Evolutionary conservation across 1,140 invertebrate genomes (phyloP), one percentile per base, ranked within the genome.

Genomic region (Zaprionus vittiger): DNA sequence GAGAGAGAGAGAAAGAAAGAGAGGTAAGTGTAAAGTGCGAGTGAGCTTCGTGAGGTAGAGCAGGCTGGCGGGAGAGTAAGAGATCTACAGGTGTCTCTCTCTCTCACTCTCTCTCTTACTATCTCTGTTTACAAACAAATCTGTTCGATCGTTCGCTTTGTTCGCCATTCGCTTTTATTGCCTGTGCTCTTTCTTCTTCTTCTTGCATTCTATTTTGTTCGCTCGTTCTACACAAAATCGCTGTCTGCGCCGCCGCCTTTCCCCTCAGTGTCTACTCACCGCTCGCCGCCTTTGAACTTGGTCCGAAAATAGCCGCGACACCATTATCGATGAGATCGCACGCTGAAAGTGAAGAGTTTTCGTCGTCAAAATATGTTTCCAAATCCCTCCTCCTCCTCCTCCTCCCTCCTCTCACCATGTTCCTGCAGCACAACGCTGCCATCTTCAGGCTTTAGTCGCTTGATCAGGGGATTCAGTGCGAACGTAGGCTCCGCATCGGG

Each of bases 271-370:
- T 1, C 1, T 54, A 68, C 81, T 90, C 79, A 91, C 91, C 94
- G 44, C 95, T 94, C 11, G 91, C 91, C 81, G 95, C 94, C 26
- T 93, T 91, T 62, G 95, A 95, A 82, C 95, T 94, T 20, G 96
- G 96, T 17, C 97, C 97, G 89, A 98, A 97, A 82, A 98, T 95
- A 62, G 95, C 96, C 2, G 94, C 95, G n/a, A 97, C 94, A 41
- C 96, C 96, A 80, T 94, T 93, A 49, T 94, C 84, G 41, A 95
- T 64, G 26, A 95, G 85, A 61, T 95, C 93, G 82, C 95, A 95
- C 4, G 92, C 95, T 95, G 52, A 79, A 90, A 67, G 49, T 26
- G 60, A 72, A 72, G 31, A 70, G n/a, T 56, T 52, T 61, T 52
- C 47, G 41, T 60, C 31, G 11, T 41, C 14, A 52, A 47, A 63